Base-by-base conservation (phyloP, 2,113 vertebrate species). In the Prolemur simus region DNA sequence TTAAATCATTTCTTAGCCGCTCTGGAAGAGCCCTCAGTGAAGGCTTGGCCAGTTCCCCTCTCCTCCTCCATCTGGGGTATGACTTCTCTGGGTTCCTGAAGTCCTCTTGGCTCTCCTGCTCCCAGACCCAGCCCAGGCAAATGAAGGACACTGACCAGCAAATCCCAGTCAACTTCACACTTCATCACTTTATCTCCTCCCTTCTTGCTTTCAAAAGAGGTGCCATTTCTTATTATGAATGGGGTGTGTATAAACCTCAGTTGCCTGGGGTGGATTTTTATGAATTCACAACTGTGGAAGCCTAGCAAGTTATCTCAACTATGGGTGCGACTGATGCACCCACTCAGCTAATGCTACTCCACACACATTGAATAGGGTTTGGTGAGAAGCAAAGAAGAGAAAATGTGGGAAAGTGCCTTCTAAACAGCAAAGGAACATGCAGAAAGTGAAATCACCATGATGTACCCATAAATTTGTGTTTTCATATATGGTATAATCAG, bases 141-240 rank as follows among this genome's bases (percentile, higher is more conserved):
- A 87, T 32, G 86, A 93, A 73, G 45, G 49, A 87, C 69, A 42
- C 37, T 39, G 47, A 69, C 42, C 39, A 5, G 82, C 73, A 83
- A 81, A 89, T 89, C 91, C 73, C 42, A 91, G 69, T 77, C 96
- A 89, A 21, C 63, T 81, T 97, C 84, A 85, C 96, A 98, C 91
- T 92, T 97, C 97, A 98, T 97, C 94, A 97, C 56, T 97, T 96
- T 84, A 91, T 95, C 89, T 93, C 89, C 74, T 23, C 8, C 29
- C 56, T 91, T 73, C 66, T 87, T 91, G 84, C 89, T 76, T 49
- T 86, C 87, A 97, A 91, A 94, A 97, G 78, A 91, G 89, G 93
- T 87, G 76, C 27, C 83, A 84, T 76, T 84, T 94, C 60, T 93
- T 64, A 68, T 87, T 93, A 97, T 29, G 91, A 97, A 97, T 96